Evolutionary conservation across 1,140 invertebrate genomes (phyloP).

Genomic region (Halesus radiatus): DNA sequence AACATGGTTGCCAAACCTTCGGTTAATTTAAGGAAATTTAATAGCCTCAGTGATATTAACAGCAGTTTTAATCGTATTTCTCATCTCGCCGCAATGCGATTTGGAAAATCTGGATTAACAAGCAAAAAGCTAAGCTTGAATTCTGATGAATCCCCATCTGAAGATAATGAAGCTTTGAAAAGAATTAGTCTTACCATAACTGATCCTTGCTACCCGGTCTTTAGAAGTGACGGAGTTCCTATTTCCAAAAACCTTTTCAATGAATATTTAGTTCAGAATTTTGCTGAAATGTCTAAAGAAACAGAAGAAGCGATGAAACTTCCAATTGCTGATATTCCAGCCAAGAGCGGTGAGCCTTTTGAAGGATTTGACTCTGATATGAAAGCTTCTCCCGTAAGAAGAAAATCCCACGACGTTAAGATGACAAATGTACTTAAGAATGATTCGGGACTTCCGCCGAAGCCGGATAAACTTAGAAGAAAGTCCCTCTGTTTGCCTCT

Average conservation of each 20-base stretch:
- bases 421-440: not conserved
- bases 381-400: conserved; percentile 62
- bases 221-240: conserved; percentile 78
- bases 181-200: conserved; percentile 77
- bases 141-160: conserved; percentile 60
- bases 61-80: conserved; percentile 70
- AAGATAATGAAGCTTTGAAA: conserved; percentile 62
- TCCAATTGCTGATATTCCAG: not conserved
- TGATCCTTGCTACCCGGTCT: conserved; percentile 83
- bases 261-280: conserved; percentile 75
- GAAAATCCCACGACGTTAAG: conserved; percentile 49
- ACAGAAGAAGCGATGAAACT: conserved; percentile 42
- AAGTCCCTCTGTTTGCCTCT: conserved; percentile 80
- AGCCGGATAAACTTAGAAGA: conserved; percentile 68
- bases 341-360: conserved; percentile 61
- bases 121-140: conserved; percentile 65
- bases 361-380: conserved; percentile 68
- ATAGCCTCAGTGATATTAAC: conserved; percentile 71
- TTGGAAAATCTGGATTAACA: conserved; percentile 64
- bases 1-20: conserved; percentile 68
- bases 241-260: conserved; percentile 81
- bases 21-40: conserved; percentile 62
- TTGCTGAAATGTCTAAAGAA: conserved; percentile 68
- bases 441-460: conserved; percentile 56
- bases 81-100: conserved; percentile 67